Evolutionary conservation across 2,888 invertebrate species (phyloP).

Genomic region (Drosophila nigricruria): DNA sequence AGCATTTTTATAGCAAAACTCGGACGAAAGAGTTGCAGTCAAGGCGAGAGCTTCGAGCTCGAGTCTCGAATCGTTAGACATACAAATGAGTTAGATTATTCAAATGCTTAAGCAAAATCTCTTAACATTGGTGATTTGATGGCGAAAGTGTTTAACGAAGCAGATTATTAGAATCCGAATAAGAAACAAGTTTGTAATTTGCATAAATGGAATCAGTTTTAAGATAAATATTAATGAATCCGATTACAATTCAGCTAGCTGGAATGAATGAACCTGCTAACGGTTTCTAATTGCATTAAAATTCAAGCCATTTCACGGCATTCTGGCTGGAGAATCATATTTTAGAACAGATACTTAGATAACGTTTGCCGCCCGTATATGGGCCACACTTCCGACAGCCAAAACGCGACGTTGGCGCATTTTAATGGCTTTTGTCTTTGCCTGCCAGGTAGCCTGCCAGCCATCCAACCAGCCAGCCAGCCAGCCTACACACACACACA

Average conservation of each 20-base stretch:
- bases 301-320: slow-evolving; percentile 16
- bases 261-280: not conserved
- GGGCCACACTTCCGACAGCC: slow-evolving; percentile 63
- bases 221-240: slow-evolving; percentile 32
- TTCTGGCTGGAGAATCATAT: slow-evolving; percentile 36
- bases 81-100: slow-evolving; percentile 12
- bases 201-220: slow-evolving; percentile 27
- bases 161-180: slow-evolving; percentile 26
- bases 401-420: slow-evolving; percentile 70
- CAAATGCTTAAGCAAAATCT: slow-evolving; percentile 4
- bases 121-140: slow-evolving; percentile 6
- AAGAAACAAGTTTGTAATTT: slow-evolving; percentile 23
- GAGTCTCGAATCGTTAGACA: not conserved
- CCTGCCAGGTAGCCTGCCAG: slow-evolving; percentile 10
- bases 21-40: not conserved
- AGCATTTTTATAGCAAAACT: not conserved
- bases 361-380: slow-evolving; percentile 40
- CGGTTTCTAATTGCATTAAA: slow-evolving; percentile 31
- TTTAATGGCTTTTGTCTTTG: slow-evolving; percentile 79
- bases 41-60: not conserved
- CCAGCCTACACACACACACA: not conserved
- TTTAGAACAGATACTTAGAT: slow-evolving; percentile 38
- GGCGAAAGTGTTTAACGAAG: slow-evolving; percentile 24
- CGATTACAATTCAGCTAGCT: slow-evolving; percentile 13
- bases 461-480: slow-evolving; percentile 2